Evolutionary conservation across 2,797 vertebrate species (phyloP).

Genomic region (Trachops cirrhosus): DNA sequence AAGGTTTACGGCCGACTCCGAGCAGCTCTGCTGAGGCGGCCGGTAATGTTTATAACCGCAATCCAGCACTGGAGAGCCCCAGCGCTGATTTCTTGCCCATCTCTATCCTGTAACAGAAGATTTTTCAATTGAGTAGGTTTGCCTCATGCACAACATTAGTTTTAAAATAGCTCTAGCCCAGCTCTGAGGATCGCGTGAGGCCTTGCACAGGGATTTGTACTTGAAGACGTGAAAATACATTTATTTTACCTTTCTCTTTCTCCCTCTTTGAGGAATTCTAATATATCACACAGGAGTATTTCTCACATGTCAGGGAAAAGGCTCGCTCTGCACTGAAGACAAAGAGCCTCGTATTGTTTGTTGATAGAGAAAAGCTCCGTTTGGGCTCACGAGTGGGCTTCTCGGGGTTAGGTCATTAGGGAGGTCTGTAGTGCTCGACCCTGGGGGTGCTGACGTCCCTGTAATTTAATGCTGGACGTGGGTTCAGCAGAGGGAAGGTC

Average conservation of each 20-base stretch:
- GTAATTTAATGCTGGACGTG: background rate
- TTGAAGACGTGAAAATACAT: constrained; percentile 17
- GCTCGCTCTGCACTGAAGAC: background rate
- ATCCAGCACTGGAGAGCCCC: constrained; percentile 61
- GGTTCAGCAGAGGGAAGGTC: background rate
- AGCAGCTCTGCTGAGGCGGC: constrained; percentile 78
- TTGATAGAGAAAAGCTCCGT: background rate
- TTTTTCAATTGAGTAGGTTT: constrained; percentile 23
- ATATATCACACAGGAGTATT: background rate
- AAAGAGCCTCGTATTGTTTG: background rate
- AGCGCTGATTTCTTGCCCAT: constrained; percentile 70
- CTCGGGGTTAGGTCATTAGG: background rate
- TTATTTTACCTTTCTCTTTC: background rate
- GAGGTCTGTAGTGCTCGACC: background rate
- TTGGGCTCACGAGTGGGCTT: background rate
- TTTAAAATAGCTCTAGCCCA: constrained; percentile 47
- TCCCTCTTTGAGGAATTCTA: background rate
- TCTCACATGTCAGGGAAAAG: background rate
- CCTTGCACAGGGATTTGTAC: constrained; percentile 15
- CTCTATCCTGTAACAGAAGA: constrained; percentile 48
- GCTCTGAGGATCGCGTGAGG: background rate
- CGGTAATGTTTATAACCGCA: constrained; percentile 73
- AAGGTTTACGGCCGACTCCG: constrained; percentile 71
- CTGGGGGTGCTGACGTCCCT: background rate
- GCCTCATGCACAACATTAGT: background rate